These are phyloP conservation scores for Pagetopsis macropterus DNA, from an alignment of 2,797 vertebrate species.

Conservation along the genomic window DNA sequence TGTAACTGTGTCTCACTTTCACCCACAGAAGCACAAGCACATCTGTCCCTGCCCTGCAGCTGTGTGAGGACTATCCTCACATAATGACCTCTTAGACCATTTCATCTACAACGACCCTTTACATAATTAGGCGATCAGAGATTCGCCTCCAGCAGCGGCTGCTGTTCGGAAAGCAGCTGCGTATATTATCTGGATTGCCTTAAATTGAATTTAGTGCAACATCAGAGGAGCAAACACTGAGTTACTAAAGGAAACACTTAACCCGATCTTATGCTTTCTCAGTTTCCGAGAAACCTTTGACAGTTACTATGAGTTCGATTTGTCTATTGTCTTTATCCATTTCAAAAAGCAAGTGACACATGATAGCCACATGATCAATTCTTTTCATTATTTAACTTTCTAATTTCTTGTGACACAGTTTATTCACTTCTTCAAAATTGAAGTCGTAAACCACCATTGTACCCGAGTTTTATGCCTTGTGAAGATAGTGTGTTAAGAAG, in stretches of 20 bases:
- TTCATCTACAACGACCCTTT: conserved; percentile 35
- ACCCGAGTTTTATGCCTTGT: neutral
- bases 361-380: neutral
- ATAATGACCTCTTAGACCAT: conserved; percentile 50
- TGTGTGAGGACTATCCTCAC: conserved; percentile 31
- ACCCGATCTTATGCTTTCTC: conserved; percentile 9
- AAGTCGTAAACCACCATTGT: neutral
- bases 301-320: neutral
- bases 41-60: conserved; percentile 42
- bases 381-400: neutral
- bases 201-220: conserved; percentile 20
- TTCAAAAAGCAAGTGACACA: neutral
- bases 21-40: conserved; percentile 47
- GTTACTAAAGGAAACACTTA: conserved; percentile 38
- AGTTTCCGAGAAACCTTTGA: neutral
- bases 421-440: neutral
- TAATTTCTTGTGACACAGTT: neutral
- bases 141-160: conserved; percentile 48
- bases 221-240: conserved; percentile 30
- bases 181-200: conserved; percentile 7
- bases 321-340: neutral
- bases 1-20: conserved; percentile 15
- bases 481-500: neutral
- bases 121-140: conserved; percentile 62
- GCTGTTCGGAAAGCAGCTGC: conserved; percentile 48